Conservation (phyloP, 2,797 vertebrate species). For the Anguilla obscura region DNA sequence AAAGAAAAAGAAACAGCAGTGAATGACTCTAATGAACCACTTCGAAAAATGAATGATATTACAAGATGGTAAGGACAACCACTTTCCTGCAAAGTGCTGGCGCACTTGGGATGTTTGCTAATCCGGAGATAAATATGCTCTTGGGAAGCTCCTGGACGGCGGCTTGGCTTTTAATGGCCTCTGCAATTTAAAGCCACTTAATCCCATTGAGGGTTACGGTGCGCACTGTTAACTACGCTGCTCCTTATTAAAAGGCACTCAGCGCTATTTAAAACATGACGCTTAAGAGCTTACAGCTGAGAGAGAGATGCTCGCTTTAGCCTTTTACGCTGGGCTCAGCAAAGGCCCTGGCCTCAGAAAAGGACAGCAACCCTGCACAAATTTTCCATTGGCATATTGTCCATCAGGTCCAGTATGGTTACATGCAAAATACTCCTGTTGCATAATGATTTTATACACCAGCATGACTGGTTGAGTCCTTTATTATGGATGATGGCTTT, state of each 20-base stretch:
- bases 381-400: not conserved
- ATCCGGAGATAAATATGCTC: constrained; percentile 51
- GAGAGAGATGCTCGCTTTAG: constrained; percentile 54
- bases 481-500: not conserved
- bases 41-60: not conserved
- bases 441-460: not conserved
- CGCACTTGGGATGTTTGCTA: not conserved
- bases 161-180: constrained; percentile 71
- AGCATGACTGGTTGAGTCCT: not conserved
- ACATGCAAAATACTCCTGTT: not conserved
- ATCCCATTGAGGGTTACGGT: constrained; percentile 68
- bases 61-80: not conserved
- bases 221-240: constrained; percentile 57
- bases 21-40: constrained; percentile 26
- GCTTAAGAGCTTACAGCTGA: constrained; percentile 53
- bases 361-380: not conserved
- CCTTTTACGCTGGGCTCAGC: not conserved
- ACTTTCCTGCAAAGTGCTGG: constrained; percentile 5
- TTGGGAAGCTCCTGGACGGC: constrained; percentile 31
- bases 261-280: constrained; percentile 50
- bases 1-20: not conserved
- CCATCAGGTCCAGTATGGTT: not conserved
- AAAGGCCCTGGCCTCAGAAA: not conserved
- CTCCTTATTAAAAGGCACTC: constrained; percentile 73
- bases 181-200: constrained; percentile 73